Evolutionary conservation across 23 tunicate genomes (phyloP), one percentile per base, ranked within the genome.

Genomic region (Aplidium turbinatum): DNA sequence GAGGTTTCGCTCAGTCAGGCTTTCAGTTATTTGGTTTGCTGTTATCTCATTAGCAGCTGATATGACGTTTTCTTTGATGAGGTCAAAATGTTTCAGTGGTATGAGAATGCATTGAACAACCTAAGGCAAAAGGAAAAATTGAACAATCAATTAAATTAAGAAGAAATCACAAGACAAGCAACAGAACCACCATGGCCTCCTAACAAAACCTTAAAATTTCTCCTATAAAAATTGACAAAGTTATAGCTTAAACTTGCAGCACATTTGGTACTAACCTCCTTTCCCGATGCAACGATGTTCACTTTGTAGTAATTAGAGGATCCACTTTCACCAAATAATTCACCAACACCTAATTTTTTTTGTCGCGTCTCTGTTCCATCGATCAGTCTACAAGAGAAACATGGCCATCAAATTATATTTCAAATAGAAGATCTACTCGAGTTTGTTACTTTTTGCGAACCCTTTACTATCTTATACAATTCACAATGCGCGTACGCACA

Each of bases 41-140:
- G 74, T 66, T 24, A 66, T 66, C 1, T 39, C 57, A 31, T 66
- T 52, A 26, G 22, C 33, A 11, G 65, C 31, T 34, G 75, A 50
- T 26, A 35, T 66, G 51, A 81, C 47, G 64, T 57, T 20, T 16
- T 46, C 29, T 23, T 38, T 60, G 23, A 81, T 52, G 0, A 3
- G 33, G 51, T 58, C 73, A 22, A 81, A 50, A 33, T 81, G 32
- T 16, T 58, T 62, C 28, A 22, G 34, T 0, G 87, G 64, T 28
- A 81, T 72, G 35, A 57, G 64, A 33, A 81, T 31, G 73, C 87
- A 81, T 47, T 81, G 87, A 31, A 81, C 78, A n/a, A 58, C 66
- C 87, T 81, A 33, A 4, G 19, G 7, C 21, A 16, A 65, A 35
- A 65, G 5, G 25, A 7, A 3, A 5, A 35, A 2, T 60, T 13